Evolutionary conservation across 2,888 invertebrate genomes (phyloP).

Genomic region (Latrodectus elegans): DNA sequence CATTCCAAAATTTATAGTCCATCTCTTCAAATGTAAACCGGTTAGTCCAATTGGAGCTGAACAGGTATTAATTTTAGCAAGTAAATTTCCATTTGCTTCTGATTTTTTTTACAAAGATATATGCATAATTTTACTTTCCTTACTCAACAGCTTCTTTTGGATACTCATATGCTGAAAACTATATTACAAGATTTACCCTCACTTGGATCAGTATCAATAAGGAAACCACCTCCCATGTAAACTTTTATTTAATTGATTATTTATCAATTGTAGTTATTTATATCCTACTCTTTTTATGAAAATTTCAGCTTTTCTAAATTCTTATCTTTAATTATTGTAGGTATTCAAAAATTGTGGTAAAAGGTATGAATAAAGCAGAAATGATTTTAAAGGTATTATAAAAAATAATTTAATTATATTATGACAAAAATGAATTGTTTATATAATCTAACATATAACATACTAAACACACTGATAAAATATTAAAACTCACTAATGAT

Average conservation of each 20-base stretch:
- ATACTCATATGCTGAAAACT: conserved; percentile 93
- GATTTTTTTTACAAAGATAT: background rate
- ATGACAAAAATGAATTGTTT: too few species aligned
- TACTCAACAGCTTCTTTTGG: conserved; percentile 81
- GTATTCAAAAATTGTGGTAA: conserved; percentile 83
- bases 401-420: too few species aligned
- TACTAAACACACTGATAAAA: too few species aligned
- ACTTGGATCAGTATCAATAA: conserved; percentile 87
- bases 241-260: background rate
- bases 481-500: too few species aligned
- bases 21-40: conserved; percentile 92
- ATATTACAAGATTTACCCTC: conserved; percentile 95
- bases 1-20: conserved; percentile 93
- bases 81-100: background rate
- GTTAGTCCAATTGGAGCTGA: conserved; percentile 94
- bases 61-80: conserved; percentile 78
- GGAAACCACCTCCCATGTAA: conserved; percentile 92
- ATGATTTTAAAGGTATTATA: conserved; percentile 89
- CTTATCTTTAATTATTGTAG: conserved; percentile 73
- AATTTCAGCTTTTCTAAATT: background rate
- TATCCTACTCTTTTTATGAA: background rate
- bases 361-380: conserved; percentile 97
- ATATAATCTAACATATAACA: too few species aligned
- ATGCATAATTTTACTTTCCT: background rate
- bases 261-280: background rate